A percentile compares a stretch with the other conserved stretches of the same genome.
Conservation (phyloP, 2,113 vertebrate genomes). For the Sprattus sprattus region DNA sequence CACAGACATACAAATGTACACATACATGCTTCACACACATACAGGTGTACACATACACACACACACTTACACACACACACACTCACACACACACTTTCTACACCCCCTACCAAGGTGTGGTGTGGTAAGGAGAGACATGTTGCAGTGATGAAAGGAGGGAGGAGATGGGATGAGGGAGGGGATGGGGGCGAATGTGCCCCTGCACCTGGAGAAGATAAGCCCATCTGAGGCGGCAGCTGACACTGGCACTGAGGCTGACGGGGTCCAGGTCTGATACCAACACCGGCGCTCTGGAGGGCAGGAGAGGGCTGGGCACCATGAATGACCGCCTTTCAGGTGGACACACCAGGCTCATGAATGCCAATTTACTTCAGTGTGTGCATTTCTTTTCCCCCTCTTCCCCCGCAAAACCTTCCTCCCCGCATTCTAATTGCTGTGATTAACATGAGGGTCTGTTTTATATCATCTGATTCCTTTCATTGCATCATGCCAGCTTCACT, state of each 20-base stretch:
- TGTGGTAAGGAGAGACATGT: too few relatives aligned
- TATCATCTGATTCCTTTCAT: background rate
- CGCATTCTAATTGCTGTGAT: background rate
- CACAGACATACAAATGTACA: background rate
- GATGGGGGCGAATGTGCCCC: background rate
- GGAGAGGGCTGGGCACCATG: slow-evolving; percentile 42
- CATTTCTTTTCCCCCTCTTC: background rate
- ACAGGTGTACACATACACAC: background rate
- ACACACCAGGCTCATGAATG: background rate
- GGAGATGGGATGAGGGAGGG: background rate
- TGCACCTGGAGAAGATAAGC: background rate
- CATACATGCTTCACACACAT: background rate
- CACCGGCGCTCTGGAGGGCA: slow-evolving; percentile 23
- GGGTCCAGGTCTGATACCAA: background rate
- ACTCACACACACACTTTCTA: background rate
- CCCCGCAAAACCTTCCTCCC: too few relatives aligned
- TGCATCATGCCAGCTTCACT: background rate
- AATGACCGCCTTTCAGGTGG: slow-evolving; percentile 53
- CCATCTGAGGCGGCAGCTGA: background rate
- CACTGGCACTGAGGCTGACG: background rate
- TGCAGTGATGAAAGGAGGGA: background rate
- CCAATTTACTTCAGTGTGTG: background rate
- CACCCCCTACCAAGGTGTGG: background rate
- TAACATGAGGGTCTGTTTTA: background rate
- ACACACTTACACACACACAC: background rate